Base-by-base conservation (phyloP, 2,888 invertebrate species). In the Caenorhabditis doughertyi region DNA sequence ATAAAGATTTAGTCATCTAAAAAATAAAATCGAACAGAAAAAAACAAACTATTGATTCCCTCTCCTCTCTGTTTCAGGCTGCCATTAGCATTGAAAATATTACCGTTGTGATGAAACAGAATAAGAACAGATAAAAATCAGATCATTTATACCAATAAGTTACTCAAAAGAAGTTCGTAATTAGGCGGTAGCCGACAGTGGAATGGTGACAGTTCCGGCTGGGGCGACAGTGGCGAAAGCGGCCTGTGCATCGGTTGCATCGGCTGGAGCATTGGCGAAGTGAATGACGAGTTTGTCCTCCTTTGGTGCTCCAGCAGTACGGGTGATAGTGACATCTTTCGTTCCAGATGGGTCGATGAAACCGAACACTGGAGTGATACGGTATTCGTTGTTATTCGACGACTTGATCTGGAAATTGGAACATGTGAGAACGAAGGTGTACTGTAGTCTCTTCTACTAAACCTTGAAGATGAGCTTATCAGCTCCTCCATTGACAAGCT, bases 351-450 rank as follows among this genome's bases (percentile, higher is more conserved):
- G 73, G 21, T 86, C 86, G 35, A 86, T 77, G 74, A 87, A 86
- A 32, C 86, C 86, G 83, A 81, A 86, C 58, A 87, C 86, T 49
- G 86, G 86, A 53, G 85, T 85, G 71, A 86, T 73, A 35, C 79
- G 83, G 80, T 86, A 86, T 18, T 83, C 71, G 56, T 70, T 71
- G 84, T 86, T 84, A 76, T 85, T 86, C 65, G 86, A 85, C 18
- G 84, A 85, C 58, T 85, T 85, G 68, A 85, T 56, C 81, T 56
- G 56, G 2, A 56, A 56, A 9, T n/a, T 49, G 25, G 11, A 16
- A 55, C 16, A 13, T n/a, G n/a, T n/a, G n/a, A n/a, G n/a, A 39
- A 13, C 16, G 11, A 11, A 8, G 4, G 16, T 9, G 4, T 9
- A 8, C 11, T 16, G 39, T 3, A 39, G 9, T 13, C 16, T 55